These are phyloP conservation scores for Erebia palarica DNA, from an alignment of 2,888 invertebrate genomes.

Conservation along the genomic window DNA sequence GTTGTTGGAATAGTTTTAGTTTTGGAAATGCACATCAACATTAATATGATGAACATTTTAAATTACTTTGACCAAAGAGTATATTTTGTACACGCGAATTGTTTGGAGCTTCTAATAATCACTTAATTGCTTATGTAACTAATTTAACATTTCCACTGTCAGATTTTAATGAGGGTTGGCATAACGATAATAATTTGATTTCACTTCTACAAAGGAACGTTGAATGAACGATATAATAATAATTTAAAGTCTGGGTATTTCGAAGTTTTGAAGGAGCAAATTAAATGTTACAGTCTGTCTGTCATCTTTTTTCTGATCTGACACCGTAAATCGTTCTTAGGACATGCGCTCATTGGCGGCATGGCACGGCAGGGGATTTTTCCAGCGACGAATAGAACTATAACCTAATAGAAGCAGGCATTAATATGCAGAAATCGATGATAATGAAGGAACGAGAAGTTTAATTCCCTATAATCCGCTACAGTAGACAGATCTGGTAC, in stretches of 20 bases:
- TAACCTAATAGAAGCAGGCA: no score
- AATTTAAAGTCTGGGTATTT: not conserved
- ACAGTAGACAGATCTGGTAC: no score
- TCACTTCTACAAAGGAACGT: not conserved
- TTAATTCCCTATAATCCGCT: no score
- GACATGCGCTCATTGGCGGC: no score
- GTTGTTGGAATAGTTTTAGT: not conserved
- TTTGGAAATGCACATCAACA: not conserved
- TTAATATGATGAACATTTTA: not conserved
- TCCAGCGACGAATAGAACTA: no score
- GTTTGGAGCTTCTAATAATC: not conserved
- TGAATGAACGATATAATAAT: not conserved
- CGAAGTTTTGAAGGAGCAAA: no score
- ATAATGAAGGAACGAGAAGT: no score
- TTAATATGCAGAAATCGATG: no score
- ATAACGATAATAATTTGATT: not conserved
- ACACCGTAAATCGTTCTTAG: no score
- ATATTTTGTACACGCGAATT: not conserved
- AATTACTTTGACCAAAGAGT: not conserved
- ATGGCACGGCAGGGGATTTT: no score
- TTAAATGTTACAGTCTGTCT: no score
- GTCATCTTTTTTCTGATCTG: no score
- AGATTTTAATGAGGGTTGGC: conserved; percentile 3
- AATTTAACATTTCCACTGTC: not conserved
- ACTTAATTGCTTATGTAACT: not conserved